Evolutionary conservation across 92 coral and sea anemone genomes (phyloP).

Genomic region (Paramuricea clavata): DNA sequence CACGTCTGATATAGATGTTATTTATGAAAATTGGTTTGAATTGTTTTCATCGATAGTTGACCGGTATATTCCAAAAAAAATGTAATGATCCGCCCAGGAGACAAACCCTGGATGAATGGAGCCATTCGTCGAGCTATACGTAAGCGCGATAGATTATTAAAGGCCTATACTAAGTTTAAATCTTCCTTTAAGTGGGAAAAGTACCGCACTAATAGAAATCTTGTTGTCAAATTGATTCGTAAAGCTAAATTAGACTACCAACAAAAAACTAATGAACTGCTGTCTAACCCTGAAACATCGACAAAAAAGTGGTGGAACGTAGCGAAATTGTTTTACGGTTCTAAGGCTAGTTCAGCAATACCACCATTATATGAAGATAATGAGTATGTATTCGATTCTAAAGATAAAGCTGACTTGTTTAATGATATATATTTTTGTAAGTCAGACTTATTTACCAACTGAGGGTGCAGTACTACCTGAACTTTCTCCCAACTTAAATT

Average conservation of each 20-base stretch:
- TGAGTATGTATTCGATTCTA: conserved; percentile 17
- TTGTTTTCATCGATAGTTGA: background rate
- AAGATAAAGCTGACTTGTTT: conserved; percentile 22
- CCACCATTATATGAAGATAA: no score
- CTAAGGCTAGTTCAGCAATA: conserved; percentile 9
- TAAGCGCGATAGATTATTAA: conserved; percentile 28
- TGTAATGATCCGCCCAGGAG: conserved; percentile 10
- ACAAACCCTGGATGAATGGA: conserved; percentile 37
- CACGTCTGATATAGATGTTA: background rate
- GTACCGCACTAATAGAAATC: background rate
- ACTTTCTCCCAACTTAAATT: background rate
- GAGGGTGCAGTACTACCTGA: conserved; percentile 27
- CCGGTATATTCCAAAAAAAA: background rate
- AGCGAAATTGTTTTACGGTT: conserved; percentile 18
- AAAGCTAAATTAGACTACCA: conserved; percentile 8
- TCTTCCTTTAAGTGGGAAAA: background rate
- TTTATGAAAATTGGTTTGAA: conserved; percentile 10
- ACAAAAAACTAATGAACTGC: background rate
- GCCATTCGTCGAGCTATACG: conserved; percentile 22
- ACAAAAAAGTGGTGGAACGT: conserved; percentile 48
- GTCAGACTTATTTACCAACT: conserved; percentile 21
- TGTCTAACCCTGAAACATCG: conserved; percentile 20
- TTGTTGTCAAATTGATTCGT: background rate
- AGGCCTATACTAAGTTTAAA: background rate
- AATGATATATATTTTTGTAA: conserved; percentile 50